Percentiles rank a stretch among this genome's conserved stretches.
Evolutionary conservation across 2,888 invertebrate species (phyloP).

Genomic region (Camponotus fellah): DNA sequence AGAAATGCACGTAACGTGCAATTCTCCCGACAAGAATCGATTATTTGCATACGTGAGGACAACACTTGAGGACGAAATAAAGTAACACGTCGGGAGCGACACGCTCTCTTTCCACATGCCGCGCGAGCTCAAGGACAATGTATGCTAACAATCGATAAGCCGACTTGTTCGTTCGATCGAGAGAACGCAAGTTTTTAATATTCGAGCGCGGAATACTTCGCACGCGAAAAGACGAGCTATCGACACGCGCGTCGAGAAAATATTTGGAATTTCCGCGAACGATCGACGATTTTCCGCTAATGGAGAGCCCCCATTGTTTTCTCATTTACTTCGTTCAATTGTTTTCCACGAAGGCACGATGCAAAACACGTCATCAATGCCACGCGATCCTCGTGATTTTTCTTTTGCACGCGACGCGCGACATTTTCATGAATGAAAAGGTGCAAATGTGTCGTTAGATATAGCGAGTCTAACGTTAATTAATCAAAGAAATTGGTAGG

Average conservation of each 20-base stretch:
- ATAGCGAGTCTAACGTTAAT: not conserved
- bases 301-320: not conserved
- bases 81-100: not conserved
- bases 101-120: constrained; percentile 12
- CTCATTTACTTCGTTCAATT: not conserved
- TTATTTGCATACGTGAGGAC: constrained; percentile 1
- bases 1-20: constrained; percentile 8
- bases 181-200: not conserved
- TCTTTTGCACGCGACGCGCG: not conserved
- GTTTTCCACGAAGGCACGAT: not conserved
- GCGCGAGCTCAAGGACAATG: constrained; percentile 51
- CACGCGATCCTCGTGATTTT: constrained; percentile 19
- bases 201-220: not conserved
- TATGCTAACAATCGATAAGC: constrained; percentile 51
- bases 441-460: not conserved
- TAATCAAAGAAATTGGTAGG: not conserved
- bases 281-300: not conserved
- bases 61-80: constrained; percentile 2
- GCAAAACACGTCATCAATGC: not conserved
- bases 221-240: not conserved
- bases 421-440: constrained; percentile 7
- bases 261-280: not conserved
- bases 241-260: not conserved
- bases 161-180: not conserved
- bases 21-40: constrained; percentile 13